Evolutionary conservation across 2,888 invertebrate genomes (phyloP), one percentile per base, ranked within the genome.

Genomic region (Blastobasis adustella): DNA sequence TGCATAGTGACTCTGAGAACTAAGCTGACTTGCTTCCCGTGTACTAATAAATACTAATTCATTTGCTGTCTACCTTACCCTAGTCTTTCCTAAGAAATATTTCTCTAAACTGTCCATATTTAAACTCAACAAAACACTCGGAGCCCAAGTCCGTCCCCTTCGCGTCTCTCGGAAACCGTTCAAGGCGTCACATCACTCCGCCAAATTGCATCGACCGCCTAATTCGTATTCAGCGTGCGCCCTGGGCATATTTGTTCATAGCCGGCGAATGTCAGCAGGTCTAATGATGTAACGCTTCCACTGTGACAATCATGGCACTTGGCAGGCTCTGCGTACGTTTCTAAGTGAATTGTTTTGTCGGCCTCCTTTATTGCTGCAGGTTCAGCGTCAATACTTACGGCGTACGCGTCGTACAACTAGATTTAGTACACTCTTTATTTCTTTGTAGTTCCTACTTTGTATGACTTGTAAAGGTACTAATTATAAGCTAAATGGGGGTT

Each of bases 161-260:
- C 23, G 9, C 37, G 8, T 10, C 40, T 44, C 67, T 71, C 72
- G 69, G 69, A 70, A 68, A 61, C 58, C 63, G 67, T 73, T 79
- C 71, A 73, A 77, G 76, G 74, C 66, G 79, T 81, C 82, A 77
- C 77, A 76, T 80, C 76, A 79, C 69, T 71, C 69, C 59, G 61
- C 67, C 69, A 82, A 79, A 82, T 81, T 81, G 79, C 82, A 83
- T 73, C 69, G 63, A 58, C 59, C 56, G 51, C 65, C 75, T 76
- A 73, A 77, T 85, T 82, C 76, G 81, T 85, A 85, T 85, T 82
- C 83, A 68, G 68, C 74, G 71, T 68, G 68, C 66, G 63, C 69
- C 69, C 67, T 61, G 62, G 62, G 65, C 71, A 76, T 82, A 82
- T 83, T 81, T 79, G 78, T 79, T 80, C 72, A 72, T 71, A 62